Conservation (phyloP, 2,888 invertebrate species). For the Calliphora vomitoria region DNA sequence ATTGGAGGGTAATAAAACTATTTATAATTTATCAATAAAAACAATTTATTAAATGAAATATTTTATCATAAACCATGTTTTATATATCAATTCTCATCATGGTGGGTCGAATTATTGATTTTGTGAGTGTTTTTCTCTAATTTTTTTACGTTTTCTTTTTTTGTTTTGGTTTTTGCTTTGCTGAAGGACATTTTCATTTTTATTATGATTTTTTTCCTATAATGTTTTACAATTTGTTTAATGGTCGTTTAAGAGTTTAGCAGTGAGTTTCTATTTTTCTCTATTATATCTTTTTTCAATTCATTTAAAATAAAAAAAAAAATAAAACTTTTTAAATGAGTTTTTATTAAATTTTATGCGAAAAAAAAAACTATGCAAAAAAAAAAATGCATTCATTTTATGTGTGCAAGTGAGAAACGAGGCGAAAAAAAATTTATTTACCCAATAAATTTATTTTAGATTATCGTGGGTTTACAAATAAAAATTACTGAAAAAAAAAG, state of each 20-base stretch:
- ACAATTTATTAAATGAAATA: constrained; percentile 60
- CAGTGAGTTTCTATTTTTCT: constrained; percentile 38
- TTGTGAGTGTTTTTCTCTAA: background rate
- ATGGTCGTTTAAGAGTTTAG: constrained; percentile 61
- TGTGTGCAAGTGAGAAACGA: constrained; percentile 3
- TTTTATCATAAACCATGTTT: constrained; percentile 50
- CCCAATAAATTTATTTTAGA: constrained; percentile 67
- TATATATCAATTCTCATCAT: constrained; percentile 7
- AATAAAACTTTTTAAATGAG: constrained; percentile 47
- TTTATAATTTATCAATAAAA: constrained; percentile 55
- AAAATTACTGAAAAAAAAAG: background rate
- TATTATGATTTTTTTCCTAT: background rate
- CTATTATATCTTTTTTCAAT: constrained; percentile 15
- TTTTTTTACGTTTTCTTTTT: constrained; percentile 14
- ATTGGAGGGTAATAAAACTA: constrained; percentile 17
- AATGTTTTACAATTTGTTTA: constrained; percentile 58
- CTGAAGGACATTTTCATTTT: constrained; percentile 55
- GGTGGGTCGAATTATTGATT: constrained; percentile 52
- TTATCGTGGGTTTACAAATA: constrained; percentile 52
- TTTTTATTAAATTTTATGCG: constrained; percentile 59
- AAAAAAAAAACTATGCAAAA: constrained; percentile 10
- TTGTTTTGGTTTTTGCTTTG: background rate
- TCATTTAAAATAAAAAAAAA: constrained; percentile 35
- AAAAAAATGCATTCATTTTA: constrained; percentile 51
- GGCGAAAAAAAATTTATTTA: constrained; percentile 54